These are phyloP conservation scores for Monodelphis domestica DNA, from an alignment of 2,797 vertebrate species.

Conservation along the genomic window DNA sequence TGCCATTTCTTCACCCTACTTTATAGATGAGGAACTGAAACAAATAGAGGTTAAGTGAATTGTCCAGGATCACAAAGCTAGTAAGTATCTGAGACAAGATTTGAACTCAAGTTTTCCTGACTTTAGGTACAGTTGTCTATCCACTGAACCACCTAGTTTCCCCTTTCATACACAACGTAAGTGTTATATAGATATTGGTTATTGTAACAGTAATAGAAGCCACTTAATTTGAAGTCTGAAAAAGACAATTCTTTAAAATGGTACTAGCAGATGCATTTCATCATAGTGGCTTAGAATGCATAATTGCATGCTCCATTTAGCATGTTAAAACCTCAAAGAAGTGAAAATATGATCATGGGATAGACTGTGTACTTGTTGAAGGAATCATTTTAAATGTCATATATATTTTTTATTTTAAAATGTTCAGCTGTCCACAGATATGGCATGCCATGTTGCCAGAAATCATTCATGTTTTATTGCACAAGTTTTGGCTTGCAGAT, in stretches of 20 bases:
- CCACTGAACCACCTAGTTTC: not conserved
- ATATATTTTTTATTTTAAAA: slow-evolving; percentile 25
- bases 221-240: slow-evolving; percentile 32
- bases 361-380: not conserved
- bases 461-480: slow-evolving; percentile 18
- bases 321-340: slow-evolving; percentile 33
- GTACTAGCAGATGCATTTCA: slow-evolving; percentile 31
- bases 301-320: not conserved
- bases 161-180: not conserved
- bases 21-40: not conserved
- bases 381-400: not conserved
- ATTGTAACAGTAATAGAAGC: not conserved
- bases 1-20: not conserved
- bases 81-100: not conserved
- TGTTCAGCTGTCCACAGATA: not conserved
- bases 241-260: slow-evolving; percentile 23
- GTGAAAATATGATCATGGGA: slow-evolving; percentile 17
- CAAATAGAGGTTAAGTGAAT: not conserved
- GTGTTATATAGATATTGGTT: not conserved
- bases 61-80: not conserved
- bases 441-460: slow-evolving; percentile 28
- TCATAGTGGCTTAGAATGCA: not conserved
- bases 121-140: not conserved
- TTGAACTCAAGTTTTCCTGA: not conserved
- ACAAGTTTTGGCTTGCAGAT: slow-evolving; percentile 21